phyloP scores from a whole-genome alignment of 2,113 vertebrate genomes.

The Hiodon alosoides region DNA sequence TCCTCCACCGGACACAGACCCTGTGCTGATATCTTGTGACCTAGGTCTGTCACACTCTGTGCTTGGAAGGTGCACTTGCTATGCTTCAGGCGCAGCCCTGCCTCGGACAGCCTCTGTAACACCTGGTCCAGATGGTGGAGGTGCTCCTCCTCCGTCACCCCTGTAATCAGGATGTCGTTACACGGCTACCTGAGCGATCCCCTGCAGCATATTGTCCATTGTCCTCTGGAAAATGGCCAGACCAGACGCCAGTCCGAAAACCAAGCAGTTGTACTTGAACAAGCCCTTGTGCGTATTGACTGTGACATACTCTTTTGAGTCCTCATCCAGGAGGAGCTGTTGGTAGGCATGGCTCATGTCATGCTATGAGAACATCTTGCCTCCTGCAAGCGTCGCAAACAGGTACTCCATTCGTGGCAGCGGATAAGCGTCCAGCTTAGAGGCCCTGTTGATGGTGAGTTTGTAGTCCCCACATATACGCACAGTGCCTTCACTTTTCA shows the following conservation, averaged over 20 bases:
- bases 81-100: slow-evolving; percentile 13
- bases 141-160: background rate
- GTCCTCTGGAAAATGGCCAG: slow-evolving; percentile 6
- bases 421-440: background rate
- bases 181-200: background rate
- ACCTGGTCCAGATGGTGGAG: background rate
- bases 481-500: background rate
- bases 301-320: slow-evolving; percentile 18
- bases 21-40: background rate
- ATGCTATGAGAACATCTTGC: slow-evolving; percentile 15
- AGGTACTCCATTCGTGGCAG: background rate
- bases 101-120: background rate
- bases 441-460: background rate
- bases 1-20: background rate
- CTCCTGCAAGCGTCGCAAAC: background rate
- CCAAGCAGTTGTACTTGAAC: slow-evolving; percentile 17
- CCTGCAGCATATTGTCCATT: background rate
- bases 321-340: slow-evolving; percentile 18
- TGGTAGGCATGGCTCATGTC: slow-evolving; percentile 15
- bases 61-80: slow-evolving; percentile 19
- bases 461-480: background rate
- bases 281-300: slow-evolving; percentile 25
- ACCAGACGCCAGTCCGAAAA: slow-evolving; percentile 1
- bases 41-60: slow-evolving; percentile 5
- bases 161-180: background rate